phyloP scores from a whole-genome alignment of 2,113 vertebrate genomes.

The Aspidoscelis tigris region DNA sequence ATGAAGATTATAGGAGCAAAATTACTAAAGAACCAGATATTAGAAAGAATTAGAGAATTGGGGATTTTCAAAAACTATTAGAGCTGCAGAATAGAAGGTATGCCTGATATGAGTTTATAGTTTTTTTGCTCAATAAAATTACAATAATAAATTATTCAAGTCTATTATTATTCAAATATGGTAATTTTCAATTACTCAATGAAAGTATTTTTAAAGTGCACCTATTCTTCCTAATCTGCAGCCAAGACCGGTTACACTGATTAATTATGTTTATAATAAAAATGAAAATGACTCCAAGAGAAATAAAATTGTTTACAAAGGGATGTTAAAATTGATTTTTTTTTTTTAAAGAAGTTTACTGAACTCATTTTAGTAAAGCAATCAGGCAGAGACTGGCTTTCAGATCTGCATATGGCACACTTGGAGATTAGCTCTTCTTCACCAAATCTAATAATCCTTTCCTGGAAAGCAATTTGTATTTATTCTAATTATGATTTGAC shows the following conservation, averaged over 20 bases:
- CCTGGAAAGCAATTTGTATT: conserved; percentile 38
- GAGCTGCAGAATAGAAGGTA: neutral
- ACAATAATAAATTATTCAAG: conserved; percentile 46
- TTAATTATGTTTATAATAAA: conserved; percentile 67
- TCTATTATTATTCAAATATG: conserved; percentile 57
- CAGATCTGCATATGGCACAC: conserved; percentile 40
- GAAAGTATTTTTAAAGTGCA: conserved; percentile 52
- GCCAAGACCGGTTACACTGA: conserved; percentile 39
- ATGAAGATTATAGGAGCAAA: too few species aligned
- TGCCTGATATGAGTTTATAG: conserved; percentile 11
- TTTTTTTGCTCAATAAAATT: conserved; percentile 46
- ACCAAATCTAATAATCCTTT: conserved; percentile 41
- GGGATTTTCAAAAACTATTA: neutral
- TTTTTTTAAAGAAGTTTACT: conserved; percentile 40
- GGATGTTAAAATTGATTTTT: conserved; percentile 57
- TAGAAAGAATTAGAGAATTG: too few species aligned
- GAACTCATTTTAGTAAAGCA: conserved; percentile 66
- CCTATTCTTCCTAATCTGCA: conserved; percentile 37
- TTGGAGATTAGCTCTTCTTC: conserved; percentile 54
- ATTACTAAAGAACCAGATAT: too few species aligned
- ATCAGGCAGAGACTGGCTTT: conserved; percentile 33
- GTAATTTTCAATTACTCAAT: conserved; percentile 63
- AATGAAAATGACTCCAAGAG: conserved; percentile 53
- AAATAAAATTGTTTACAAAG: conserved; percentile 61
- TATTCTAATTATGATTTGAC: conserved; percentile 64